Base-by-base conservation (phyloP, 2,888 invertebrate species). In the Diarsia mendica region DNA sequence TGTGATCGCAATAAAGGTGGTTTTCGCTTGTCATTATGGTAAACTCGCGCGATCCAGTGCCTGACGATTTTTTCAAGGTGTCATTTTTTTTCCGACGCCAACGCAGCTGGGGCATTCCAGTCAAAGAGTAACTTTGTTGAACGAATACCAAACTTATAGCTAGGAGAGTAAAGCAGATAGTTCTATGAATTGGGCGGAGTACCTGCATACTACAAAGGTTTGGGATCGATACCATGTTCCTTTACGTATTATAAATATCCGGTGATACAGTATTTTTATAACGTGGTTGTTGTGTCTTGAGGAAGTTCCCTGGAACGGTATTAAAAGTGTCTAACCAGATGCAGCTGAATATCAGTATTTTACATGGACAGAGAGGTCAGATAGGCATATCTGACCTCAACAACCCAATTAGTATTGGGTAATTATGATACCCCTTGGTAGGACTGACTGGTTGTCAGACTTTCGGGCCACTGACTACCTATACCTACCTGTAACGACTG, bases 21-120 rank as follows among this genome's bases (percentile, higher is more conserved):
- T 61, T 77, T 77, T 67, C 13, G 33, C 13, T 44, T 63, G 39
- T 58, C 15, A 28, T 5, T 60, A 15, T 63, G 13, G 44, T 0
- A 63, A 44, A 44, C 13, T 63, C 58, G 58, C 46, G 13, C 51
- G 23, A 85, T 78, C 87, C 65, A 58, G 78, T 70, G 15, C 3
- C 28, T 74, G 79, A 85, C 70, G 77, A 82, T 39, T 67, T 44
- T 9, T 64, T 63, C 67, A 70, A 69, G 81, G 78, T 70, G 73
- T 79, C 65, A 72, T 66, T 85, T 86, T 86, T 70, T 44, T 74
- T 61, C 6, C 2, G 44, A 23, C 63, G 28, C 49, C 53, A 33
- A 9, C 63, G 61, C 75, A 76, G 73, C 65, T 72, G 63, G 49
- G 6, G 11, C 2, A 33, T 66, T 60, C 48, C 13, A 28, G 10